Percentiles rank a stretch among this genome's conserved stretches.
Conservation (phyloP, 2,113 vertebrate genomes). For the Cheilinus undulatus region DNA sequence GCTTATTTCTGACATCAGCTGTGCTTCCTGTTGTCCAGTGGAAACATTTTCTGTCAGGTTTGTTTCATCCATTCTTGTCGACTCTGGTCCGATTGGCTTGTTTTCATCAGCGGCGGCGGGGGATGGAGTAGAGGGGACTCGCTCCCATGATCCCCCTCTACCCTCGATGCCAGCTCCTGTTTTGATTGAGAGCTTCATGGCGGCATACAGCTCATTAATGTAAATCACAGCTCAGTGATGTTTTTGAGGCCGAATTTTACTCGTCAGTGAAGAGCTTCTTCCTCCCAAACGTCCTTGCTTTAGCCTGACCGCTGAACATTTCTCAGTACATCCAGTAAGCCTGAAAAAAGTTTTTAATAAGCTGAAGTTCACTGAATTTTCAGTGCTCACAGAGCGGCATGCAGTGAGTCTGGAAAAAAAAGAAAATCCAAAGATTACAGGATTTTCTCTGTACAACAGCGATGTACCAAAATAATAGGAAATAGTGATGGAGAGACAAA, state of each 20-base stretch:
- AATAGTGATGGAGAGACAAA: neutral
- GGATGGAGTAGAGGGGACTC: too few species aligned
- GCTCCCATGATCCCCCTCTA: too few species aligned
- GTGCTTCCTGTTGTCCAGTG: too few species aligned
- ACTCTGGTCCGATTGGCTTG: too few species aligned
- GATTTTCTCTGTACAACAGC: neutral
- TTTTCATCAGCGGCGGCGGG: too few species aligned
- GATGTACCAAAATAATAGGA: neutral
- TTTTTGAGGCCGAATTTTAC: neutral
- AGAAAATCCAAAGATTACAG: neutral
- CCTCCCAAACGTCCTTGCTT: neutral
- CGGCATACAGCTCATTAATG: neutral
- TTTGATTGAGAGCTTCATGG: too few species aligned
- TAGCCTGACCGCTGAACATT: neutral
- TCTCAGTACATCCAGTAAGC: neutral
- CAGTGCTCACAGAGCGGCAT: neutral
- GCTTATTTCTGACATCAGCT: too few species aligned
- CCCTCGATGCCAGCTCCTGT: too few species aligned
- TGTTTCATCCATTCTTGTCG: too few species aligned
- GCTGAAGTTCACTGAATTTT: neutral
- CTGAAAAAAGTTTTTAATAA: conserved; percentile 10
- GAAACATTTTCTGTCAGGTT: too few species aligned
- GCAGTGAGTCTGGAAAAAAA: neutral
- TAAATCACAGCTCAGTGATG: neutral
- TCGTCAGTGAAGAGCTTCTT: neutral